phyloP scores from a whole-genome alignment of 2,888 invertebrate species.

The Leuctra nigra region DNA sequence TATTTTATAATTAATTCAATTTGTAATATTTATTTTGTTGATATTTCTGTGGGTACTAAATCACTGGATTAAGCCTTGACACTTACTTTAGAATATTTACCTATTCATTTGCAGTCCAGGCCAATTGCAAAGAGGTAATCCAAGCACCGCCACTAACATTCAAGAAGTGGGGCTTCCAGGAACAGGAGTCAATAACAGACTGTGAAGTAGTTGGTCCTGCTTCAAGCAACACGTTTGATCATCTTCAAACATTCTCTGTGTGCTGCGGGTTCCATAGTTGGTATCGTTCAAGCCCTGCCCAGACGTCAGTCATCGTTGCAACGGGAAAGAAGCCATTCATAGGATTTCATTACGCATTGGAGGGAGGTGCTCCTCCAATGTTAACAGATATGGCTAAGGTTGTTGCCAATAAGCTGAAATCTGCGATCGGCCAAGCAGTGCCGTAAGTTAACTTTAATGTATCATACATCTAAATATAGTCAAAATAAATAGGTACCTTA shows the following conservation, averaged over 20 bases:
- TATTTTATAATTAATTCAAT: no score
- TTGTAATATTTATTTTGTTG: no score
- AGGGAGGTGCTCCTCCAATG: constrained; percentile 75
- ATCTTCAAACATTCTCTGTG: constrained; percentile 72
- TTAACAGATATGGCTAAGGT: constrained; percentile 89
- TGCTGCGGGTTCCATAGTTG: constrained; percentile 65
- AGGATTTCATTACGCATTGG: constrained; percentile 84
- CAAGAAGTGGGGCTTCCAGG: constrained; percentile 82
- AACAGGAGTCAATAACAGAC: constrained; percentile 67
- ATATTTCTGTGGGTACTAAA: no score
- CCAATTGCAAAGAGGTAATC: constrained; percentile 54
- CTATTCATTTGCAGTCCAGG: constrained; percentile 50
- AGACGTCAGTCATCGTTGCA: constrained; percentile 66
- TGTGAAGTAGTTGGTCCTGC: constrained; percentile 67
- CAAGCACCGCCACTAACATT: constrained; percentile 59
- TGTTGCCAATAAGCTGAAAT: constrained; percentile 80
- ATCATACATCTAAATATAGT: no score
- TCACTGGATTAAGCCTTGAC: no score
- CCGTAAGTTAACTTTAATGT: no score
- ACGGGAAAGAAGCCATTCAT: constrained; percentile 78
- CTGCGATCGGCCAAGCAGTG: constrained; percentile 49
- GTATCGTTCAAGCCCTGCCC: constrained; percentile 65
- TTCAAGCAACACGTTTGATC: constrained; percentile 74
- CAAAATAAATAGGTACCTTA: no score
- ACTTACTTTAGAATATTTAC: neutral